Evolutionary conservation across 1,140 invertebrate species (phyloP), one percentile per base, ranked within the genome.

Genomic region (Drosophila seguyi): DNA sequence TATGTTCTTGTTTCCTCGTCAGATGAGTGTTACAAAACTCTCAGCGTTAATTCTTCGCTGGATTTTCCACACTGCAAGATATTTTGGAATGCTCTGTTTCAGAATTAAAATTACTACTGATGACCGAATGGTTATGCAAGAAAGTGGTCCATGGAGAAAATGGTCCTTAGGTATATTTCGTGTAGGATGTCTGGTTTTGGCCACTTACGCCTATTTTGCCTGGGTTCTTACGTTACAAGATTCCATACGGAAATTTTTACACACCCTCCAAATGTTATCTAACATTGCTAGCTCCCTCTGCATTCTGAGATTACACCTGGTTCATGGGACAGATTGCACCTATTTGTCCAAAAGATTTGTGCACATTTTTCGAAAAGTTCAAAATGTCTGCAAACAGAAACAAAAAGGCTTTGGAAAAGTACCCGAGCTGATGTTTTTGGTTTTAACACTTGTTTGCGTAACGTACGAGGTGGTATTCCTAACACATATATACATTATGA

Each of bases 301-400:
- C 16, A 47, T 81, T 4, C 22, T 75, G 6, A 29, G 52, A 36
- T 16, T 79, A 31, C 75, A 75, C 34, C 11, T 68, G 34, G 36
- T 13, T 7, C n/a, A 72, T 18, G 61, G 22, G 11, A 6, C 47
- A 0, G 25, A 42, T 2, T 25, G 52, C 2, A 39, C 59, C 14
- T 0, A 10, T 1, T 1, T 84, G 34, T 34, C 71, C 4, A 53
- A 75, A 18, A 27, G 48, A 7, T 79, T 67, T 16, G 1, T 84
- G 5, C n/a, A 56, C 1, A 39, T 82, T 5, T 75, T 57, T 34
- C 45, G 29, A 4, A 36, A 50, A 18, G 47, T 61, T 13, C 41
- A 45, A 14, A 39, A 16, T 4, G 16, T 75, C 16, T 38, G 38
- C 5, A 34, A 58, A 0, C 34, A n/a, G 13, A 58, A 68, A 4